Conservation (phyloP, 2,113 vertebrate species). For the Todiramphus chloris region DNA sequence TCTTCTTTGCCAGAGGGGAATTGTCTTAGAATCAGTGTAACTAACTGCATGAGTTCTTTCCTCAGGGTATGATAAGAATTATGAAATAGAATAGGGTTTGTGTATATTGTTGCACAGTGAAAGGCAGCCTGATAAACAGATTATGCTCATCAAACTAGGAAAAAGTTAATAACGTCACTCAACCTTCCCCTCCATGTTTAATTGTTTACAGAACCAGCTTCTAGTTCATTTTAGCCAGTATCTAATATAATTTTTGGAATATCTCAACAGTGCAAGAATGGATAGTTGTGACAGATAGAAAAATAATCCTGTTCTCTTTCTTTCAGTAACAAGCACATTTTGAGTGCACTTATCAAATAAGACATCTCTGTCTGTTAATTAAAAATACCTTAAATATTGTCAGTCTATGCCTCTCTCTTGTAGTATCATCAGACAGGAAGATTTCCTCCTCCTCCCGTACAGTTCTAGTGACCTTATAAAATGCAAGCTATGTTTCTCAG, state of each 20-base stretch:
- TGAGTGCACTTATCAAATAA: background rate
- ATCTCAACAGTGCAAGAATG: background rate
- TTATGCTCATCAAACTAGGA: background rate
- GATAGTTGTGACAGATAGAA: background rate
- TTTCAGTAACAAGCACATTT: background rate
- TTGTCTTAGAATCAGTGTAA: background rate
- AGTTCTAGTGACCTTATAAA: background rate
- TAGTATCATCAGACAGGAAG: background rate
- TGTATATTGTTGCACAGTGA: background rate
- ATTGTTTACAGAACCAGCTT: background rate
- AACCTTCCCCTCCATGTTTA: background rate
- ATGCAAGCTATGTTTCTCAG: background rate
- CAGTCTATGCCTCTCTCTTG: background rate
- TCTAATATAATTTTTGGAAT: background rate
- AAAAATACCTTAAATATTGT: background rate
- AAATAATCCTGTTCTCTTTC: background rate
- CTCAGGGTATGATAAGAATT: background rate
- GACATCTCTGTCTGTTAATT: background rate
- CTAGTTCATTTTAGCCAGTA: background rate
- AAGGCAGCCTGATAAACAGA: background rate
- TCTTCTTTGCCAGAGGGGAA: background rate
- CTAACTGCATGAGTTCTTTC: background rate
- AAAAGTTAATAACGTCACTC: background rate
- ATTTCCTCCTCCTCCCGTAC: background rate
- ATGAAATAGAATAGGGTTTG: background rate